Evolutionary conservation across 2,888 invertebrate species (phyloP).

Genomic region (Nebria brevicollis): DNA sequence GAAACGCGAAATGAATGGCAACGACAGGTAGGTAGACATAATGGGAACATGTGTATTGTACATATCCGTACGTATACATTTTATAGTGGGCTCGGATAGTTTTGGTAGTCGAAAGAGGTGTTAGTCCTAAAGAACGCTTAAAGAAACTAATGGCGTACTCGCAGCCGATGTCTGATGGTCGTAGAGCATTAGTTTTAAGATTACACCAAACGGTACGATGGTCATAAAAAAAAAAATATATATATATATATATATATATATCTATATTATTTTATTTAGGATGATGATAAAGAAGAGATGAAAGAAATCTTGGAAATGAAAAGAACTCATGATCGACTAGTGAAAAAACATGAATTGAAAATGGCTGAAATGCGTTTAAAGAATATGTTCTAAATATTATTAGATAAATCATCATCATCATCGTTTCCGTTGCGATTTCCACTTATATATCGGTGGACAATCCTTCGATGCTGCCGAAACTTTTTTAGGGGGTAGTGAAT

Average conservation of each 20-base stretch:
- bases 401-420: conserved; percentile 59
- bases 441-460: conserved; percentile 79
- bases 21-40: conserved; percentile 70
- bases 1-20: conserved; percentile 99
- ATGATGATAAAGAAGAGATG: conserved; percentile 93
- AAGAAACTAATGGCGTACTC: conserved; percentile 91
- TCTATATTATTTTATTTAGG: conserved; percentile 66
- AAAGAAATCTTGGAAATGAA: conserved; percentile 93
- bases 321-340: conserved; percentile 82
- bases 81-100: conserved; percentile 95
- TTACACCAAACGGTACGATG: conserved; percentile 84
- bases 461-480: conserved; percentile 72
- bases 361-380: conserved; percentile 37
- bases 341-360: conserved; percentile 71
- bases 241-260: not conserved
- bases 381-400: not conserved
- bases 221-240: no score
- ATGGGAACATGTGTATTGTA: no score
- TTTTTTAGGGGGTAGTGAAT: conserved; percentile 71
- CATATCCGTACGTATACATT: conserved; percentile 17
- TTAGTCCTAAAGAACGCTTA: conserved; percentile 86
- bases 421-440: conserved; percentile 84
- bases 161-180: conserved; percentile 91
- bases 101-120: conserved; percentile 95
- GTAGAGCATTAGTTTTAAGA: conserved; percentile 85